These are phyloP conservation scores for Sparus aurata DNA, from an alignment of 2,797 vertebrate genomes.

Conservation along the genomic window DNA sequence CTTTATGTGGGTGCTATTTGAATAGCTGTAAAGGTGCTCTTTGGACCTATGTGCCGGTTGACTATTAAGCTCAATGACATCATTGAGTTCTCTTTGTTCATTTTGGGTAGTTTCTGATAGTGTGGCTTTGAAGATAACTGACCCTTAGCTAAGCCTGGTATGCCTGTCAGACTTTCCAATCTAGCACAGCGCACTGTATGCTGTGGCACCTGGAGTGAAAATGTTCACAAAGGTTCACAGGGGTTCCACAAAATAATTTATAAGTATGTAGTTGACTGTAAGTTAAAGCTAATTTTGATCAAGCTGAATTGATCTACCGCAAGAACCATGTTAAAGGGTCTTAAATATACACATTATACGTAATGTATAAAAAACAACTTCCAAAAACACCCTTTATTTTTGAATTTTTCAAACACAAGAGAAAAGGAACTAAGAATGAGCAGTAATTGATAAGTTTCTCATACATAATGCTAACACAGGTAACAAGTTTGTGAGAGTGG, in stretches of 20 bases:
- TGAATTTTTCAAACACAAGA: background rate
- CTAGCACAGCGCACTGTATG: background rate
- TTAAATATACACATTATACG: background rate
- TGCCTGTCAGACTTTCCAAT: background rate
- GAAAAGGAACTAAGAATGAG: background rate
- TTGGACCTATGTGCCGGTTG: constrained; percentile 9
- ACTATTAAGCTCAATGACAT: background rate
- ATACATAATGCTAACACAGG: background rate
- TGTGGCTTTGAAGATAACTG: no score
- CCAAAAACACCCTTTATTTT: no score
- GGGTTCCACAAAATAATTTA: no score
- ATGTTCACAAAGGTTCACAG: no score
- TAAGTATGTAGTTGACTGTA: no score
- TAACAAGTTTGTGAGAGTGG: background rate
- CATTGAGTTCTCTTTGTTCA: background rate
- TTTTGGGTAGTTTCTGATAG: background rate
- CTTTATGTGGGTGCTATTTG: constrained; percentile 12
- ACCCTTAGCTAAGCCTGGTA: background rate
- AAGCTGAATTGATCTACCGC: background rate
- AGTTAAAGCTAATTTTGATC: no score
- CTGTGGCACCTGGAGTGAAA: no score
- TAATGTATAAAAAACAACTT: no score
- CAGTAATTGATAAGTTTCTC: background rate
- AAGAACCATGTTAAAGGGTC: background rate
- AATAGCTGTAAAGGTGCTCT: constrained; percentile 11